Evolutionary conservation across 1,140 invertebrate species (phyloP), one percentile per base, ranked within the genome.

Genomic region (Stenopsyche tienmushanensis): DNA sequence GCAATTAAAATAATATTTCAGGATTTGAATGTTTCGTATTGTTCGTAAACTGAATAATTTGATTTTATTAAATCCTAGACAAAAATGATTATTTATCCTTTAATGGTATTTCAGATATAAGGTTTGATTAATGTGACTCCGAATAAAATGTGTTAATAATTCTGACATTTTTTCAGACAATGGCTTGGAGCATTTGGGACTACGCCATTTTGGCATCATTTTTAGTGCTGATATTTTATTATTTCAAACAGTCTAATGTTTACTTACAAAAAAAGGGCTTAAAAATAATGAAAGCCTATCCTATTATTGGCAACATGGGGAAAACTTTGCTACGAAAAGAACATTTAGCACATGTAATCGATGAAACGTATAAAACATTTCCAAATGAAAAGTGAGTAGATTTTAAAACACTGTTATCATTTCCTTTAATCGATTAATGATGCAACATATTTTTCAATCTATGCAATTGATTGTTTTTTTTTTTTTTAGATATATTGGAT

Each of bases 401-500:
- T 42, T n/a, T n/a, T 34, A 34, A 13, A 34, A 34, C 5, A 34
- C 13, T 34, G 29, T 34, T 34, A 34, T 34, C 13, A 7, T 7
- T 34, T 34, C 13, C 5, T 34, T 7, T 34, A 34, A 34, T 13
- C 5, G 13, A 34, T 34, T 7, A 34, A 34, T 34, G 17, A n/a
- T n/a, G n/a, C n/a, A n/a, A n/a, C n/a, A n/a, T n/a, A n/a, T n/a
- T n/a, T n/a, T n/a, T n/a, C n/a, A n/a, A n/a, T n/a, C n/a, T n/a
- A n/a, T n/a, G n/a, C n/a, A n/a, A n/a, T n/a, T n/a, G n/a, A n/a
- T n/a, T n/a, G n/a, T n/a, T n/a, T n/a, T n/a, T 47, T 47, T 47
- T 5, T 47, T 8, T 54, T 52, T 64, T 60, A 68, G 66, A 60
- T 68, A 68, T 42, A n/a, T 65, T 45, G 68, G 65, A 23, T 42